Base-by-base conservation (phyloP, 2,888 invertebrate genomes). In the Phengaris arion region DNA sequence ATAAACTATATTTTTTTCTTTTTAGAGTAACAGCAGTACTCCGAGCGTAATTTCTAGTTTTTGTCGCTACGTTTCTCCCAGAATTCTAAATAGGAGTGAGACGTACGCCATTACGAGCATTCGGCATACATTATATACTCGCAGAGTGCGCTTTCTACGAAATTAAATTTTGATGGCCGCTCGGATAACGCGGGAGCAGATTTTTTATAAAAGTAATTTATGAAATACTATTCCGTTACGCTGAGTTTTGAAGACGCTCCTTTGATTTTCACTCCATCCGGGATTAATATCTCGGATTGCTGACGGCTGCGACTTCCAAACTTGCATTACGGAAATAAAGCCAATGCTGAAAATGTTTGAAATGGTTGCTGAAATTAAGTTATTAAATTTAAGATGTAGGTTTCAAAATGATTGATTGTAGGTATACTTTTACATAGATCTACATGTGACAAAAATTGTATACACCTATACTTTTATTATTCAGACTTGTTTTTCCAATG, bases 111-210 rank as follows among this genome's bases (percentile, higher is more conserved):
- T 78, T 77, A 78, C 12, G 68, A 10, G 72, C 84, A 85, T 85
- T 85, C 83, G 83, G 87, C 86, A 88, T 89, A 88, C 86, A 89
- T 90, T 88, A 22, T 22, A 22, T 22, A 90, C 89, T 83, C 84
- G 83, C 83, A 79, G 85, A 87, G 86, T 87, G 89, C 88, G 88
- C 91, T 91, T 87, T 90, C 89, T 89, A 87, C 85, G 79, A 91
- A 91, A 91, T 91, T 91, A 91, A 91, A 90, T 90, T 91, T 90
- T 90, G 89, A 90, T 88, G 88, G 84, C 83, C 86, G 84, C 85
- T 82, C 83, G 85, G 85, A 87, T 89, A 87, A 83, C 84, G 84
- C 80, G 80, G 83, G 83, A 86, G 85, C 84, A 84, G 80, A 82
- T 82, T 84, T 87, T 86, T 86, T 86, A 85, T 84, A 82, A 82